Conservation (phyloP, 2,797 vertebrate genomes). For the Notoglanidium macrostoma region DNA sequence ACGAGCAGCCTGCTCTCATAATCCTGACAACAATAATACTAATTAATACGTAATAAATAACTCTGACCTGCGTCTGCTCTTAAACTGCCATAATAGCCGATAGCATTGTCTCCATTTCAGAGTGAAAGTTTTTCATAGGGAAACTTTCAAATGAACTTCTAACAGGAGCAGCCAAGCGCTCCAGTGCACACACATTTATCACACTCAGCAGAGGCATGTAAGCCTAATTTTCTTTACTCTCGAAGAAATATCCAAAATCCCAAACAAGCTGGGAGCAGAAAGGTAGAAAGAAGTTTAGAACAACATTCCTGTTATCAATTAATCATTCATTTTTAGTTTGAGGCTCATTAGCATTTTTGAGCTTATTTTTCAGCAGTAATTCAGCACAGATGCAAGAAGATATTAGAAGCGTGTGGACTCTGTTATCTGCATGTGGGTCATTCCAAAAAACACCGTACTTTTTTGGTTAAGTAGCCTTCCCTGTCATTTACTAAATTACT, state of each 20-base stretch:
- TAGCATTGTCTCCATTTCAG: background rate
- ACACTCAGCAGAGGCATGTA: slow-evolving; percentile 45
- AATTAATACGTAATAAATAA: background rate
- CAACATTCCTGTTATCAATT: slow-evolving; percentile 33
- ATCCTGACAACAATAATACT: background rate
- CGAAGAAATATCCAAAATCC: slow-evolving; percentile 36
- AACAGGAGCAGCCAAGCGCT: slow-evolving; percentile 41
- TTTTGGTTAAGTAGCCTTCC: background rate
- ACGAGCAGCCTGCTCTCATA: background rate
- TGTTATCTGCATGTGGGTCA: slow-evolving; percentile 8
- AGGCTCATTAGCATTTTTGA: slow-evolving; percentile 17
- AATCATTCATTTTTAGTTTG: slow-evolving; percentile 31
- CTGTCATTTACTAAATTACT: background rate
- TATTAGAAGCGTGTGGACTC: background rate
- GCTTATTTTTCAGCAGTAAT: background rate
- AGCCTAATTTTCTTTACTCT: slow-evolving; percentile 33
- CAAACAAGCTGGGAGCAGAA: slow-evolving; percentile 30
- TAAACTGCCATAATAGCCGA: background rate
- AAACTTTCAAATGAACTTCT: slow-evolving; percentile 53
- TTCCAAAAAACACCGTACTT: background rate
- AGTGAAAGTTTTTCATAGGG: slow-evolving; percentile 33
- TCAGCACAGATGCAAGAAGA: slow-evolving; percentile 3
- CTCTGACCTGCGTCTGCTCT: background rate
- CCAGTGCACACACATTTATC: slow-evolving; percentile 47
- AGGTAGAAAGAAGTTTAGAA: slow-evolving; percentile 36